Evolutionary conservation across 23 tunicate genomes (phyloP).

Genomic region (Ascidia mentula): DNA sequence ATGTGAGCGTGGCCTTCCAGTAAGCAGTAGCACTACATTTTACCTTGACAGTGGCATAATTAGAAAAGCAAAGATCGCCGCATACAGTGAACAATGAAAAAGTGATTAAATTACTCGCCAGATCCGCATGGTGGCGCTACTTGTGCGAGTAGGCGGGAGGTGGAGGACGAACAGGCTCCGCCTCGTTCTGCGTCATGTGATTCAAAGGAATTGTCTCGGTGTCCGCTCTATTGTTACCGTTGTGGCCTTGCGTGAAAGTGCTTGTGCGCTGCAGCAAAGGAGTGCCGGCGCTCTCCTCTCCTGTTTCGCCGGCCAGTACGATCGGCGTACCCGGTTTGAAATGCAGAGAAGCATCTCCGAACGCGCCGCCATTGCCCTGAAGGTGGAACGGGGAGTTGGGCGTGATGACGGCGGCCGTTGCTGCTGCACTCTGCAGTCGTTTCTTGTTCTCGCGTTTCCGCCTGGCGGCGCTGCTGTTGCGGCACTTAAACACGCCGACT

Average conservation of each 20-base stretch:
- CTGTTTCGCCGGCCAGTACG: constrained; percentile 58
- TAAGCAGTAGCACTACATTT: too few species aligned
- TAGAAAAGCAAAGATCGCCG: too few species aligned
- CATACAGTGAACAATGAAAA: constrained; percentile 9
- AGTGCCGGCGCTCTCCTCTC: constrained; percentile 16
- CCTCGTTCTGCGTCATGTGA: not conserved
- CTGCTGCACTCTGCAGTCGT: constrained; percentile 3
- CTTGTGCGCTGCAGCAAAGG: constrained; percentile 20
- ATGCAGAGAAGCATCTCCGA: constrained; percentile 10
- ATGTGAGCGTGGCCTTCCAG: too few species aligned
- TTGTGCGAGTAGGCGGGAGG: constrained; percentile 43
- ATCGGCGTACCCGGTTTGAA: constrained; percentile 65
- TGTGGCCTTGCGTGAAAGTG: constrained; percentile 18
- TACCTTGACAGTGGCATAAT: too few species aligned
- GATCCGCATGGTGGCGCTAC: too few species aligned
- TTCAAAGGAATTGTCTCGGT: constrained; percentile 36
- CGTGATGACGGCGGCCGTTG: constrained; percentile 18
- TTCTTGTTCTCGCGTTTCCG: constrained; percentile 28
- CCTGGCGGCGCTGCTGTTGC: constrained; percentile 12
- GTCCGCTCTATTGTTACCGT: constrained; percentile 15
- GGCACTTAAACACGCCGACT: constrained; percentile 44
- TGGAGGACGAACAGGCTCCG: constrained; percentile 26
- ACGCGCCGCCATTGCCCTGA: constrained; percentile 5
- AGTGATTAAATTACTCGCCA: too few species aligned
- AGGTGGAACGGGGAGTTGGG: constrained; percentile 11